phyloP scores from a whole-genome alignment of 1,140 invertebrate species.

The Anoplophora glabripennis region DNA sequence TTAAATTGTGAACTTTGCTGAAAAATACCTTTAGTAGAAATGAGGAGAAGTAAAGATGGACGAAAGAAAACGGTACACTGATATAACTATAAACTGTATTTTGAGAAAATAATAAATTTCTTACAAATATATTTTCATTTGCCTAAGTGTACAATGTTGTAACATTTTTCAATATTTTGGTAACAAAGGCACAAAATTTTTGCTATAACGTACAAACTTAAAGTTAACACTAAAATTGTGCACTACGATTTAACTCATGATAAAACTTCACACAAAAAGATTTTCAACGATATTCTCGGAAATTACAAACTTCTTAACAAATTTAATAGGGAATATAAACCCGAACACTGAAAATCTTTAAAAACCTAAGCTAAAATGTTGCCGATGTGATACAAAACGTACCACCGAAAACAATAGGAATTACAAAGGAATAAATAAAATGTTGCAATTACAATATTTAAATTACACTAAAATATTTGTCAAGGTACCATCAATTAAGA shows the following conservation, averaged over 20 bases:
- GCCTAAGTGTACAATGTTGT: conserved; percentile 27
- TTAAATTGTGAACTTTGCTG: no score
- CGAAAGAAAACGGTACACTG: no score
- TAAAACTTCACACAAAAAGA: conserved; percentile 7
- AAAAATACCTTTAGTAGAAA: no score
- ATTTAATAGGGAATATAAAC: background rate
- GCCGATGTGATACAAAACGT: no score
- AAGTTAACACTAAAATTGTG: conserved; percentile 17
- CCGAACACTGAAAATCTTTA: background rate
- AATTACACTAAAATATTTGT: no score
- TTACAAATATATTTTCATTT: conserved; percentile 33
- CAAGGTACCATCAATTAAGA: no score
- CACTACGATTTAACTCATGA: conserved; percentile 14
- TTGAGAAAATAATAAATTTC: conserved; percentile 35
- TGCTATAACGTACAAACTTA: conserved; percentile 11
- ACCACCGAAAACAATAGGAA: no score
- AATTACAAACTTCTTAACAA: background rate
- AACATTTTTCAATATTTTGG: conserved; percentile 26
- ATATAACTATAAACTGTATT: conserved; percentile 32
- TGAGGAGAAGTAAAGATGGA: background rate
- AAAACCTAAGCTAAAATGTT: background rate
- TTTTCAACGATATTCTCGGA: background rate
- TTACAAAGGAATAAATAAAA: no score
- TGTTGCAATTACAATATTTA: no score
- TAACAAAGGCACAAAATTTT: conserved; percentile 30